A percentile compares a stretch with the other conserved stretches of the same genome.
Evolutionary conservation across 2,113 vertebrate species (phyloP).

Genomic region (Phrynosoma blainvillii): DNA sequence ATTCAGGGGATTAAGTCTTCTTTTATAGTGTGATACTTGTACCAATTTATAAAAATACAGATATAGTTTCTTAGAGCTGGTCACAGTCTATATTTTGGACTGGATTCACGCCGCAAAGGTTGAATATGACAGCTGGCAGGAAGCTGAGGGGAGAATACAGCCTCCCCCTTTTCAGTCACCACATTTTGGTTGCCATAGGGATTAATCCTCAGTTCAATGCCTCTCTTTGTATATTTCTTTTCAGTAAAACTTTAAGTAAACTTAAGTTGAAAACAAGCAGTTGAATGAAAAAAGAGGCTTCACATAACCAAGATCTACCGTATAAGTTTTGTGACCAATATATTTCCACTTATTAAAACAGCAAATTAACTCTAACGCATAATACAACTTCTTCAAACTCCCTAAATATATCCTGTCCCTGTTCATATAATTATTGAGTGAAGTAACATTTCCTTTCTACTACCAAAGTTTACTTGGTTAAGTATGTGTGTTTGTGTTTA

Average conservation of each 20-base stretch:
- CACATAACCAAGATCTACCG: constrained; percentile 66
- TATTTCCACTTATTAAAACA: constrained; percentile 56
- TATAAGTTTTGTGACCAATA: constrained; percentile 59
- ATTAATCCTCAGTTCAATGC: constrained; percentile 84
- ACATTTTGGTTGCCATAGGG: constrained; percentile 78
- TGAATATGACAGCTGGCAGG: constrained; percentile 85
- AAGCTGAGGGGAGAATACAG: constrained; percentile 78
- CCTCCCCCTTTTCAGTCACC: constrained; percentile 76
- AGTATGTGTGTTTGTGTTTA: constrained; percentile 21
- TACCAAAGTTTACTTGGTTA: background rate
- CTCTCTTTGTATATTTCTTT: constrained; percentile 82
- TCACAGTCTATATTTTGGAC: constrained; percentile 80
- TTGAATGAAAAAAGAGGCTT: constrained; percentile 54
- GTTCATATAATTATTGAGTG: constrained; percentile 37
- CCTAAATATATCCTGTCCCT: constrained; percentile 42
- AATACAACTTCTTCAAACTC: constrained; percentile 56
- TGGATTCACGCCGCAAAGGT: constrained; percentile 74
- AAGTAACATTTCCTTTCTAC: constrained; percentile 25
- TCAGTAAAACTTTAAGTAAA: constrained; percentile 81
- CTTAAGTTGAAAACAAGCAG: constrained; percentile 73
- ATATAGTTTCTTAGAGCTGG: constrained; percentile 81
- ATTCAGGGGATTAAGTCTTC: constrained; percentile 81
- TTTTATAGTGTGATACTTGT: constrained; percentile 80
- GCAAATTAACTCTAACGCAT: constrained; percentile 49
- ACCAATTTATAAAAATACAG: constrained; percentile 84